Base-by-base conservation (phyloP, 2,888 invertebrate genomes). In the Chymomyza caudatula region DNA sequence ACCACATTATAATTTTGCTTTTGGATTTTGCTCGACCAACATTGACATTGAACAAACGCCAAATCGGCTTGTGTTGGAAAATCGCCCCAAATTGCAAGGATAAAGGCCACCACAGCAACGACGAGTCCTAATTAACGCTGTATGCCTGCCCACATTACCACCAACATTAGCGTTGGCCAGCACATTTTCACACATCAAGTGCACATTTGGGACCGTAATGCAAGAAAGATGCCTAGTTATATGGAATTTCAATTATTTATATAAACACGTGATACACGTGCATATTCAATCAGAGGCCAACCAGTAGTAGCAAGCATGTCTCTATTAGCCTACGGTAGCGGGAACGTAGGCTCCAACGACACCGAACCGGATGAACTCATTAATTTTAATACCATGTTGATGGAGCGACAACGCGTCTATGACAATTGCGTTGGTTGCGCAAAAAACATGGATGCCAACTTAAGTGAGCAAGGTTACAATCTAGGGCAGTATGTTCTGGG, bases 401-500 rank as follows among this genome's bases (percentile, higher is more conserved):
- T 73, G 67, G 71, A 71, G 8, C 62, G 71, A 5, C 68, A 76
- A 22, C 49, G 60, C 5, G 67, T n/a, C n/a, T n/a, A n/a, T n/a
- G n/a, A n/a, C n/a, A n/a, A n/a, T n/a, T n/a, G n/a, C n/a, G n/a
- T n/a, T n/a, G n/a, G n/a, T n/a, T n/a, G n/a, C n/a, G n/a, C n/a
- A n/a, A n/a, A n/a, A n/a, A n/a, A n/a, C n/a, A n/a, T n/a, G n/a
- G n/a, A n/a, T n/a, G n/a, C n/a, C n/a, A n/a, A n/a, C n/a, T n/a
- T n/a, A 22, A 6, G 65, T 20, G 60, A 76, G 29, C 60, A 77
- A 49, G 53, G 78, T 47, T 88, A 88, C 71, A 74, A 78, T 22
- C 69, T 95, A 43, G 94, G 95, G 86, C 96, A 96, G 87, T 97
- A 94, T 90, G 96, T 95, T 1, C 92, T 94, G 80, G 93, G 93